Conservation (phyloP, 2,888 invertebrate genomes). For the Crematogaster levior region DNA sequence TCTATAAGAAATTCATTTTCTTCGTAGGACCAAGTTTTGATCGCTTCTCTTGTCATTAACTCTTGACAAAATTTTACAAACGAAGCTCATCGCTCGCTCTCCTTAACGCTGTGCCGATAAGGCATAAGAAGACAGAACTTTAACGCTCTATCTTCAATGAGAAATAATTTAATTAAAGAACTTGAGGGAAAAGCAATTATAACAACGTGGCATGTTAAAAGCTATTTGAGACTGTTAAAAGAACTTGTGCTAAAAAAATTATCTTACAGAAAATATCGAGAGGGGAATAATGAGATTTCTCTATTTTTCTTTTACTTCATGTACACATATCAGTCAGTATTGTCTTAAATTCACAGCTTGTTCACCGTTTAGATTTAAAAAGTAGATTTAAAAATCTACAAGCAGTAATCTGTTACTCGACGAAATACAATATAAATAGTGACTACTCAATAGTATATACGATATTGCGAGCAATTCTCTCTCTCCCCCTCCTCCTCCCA, state of each 20-base stretch:
- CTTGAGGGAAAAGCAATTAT: background rate
- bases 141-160: conserved; percentile 22
- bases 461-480: background rate
- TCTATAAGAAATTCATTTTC: conserved; percentile 36
- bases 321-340: background rate
- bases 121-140: conserved; percentile 20
- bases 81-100: background rate
- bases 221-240: background rate
- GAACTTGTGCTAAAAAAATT: background rate
- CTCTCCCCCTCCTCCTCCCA: background rate
- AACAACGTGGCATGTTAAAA: background rate
- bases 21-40: conserved; percentile 35
- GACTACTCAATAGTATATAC: background rate
- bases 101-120: background rate
- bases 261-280: background rate
- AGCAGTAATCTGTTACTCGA: background rate
- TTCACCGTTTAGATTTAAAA: background rate
- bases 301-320: background rate
- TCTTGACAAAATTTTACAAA: conserved; percentile 33
- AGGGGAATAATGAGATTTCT: background rate
- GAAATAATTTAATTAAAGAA: conserved; percentile 36
- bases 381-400: conserved; percentile 1
- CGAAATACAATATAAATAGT: background rate
- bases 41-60: conserved; percentile 16
- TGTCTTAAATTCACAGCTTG: background rate